phyloP scores from a whole-genome alignment of 2,888 invertebrate genomes.

The Coenonympha glycerion region DNA sequence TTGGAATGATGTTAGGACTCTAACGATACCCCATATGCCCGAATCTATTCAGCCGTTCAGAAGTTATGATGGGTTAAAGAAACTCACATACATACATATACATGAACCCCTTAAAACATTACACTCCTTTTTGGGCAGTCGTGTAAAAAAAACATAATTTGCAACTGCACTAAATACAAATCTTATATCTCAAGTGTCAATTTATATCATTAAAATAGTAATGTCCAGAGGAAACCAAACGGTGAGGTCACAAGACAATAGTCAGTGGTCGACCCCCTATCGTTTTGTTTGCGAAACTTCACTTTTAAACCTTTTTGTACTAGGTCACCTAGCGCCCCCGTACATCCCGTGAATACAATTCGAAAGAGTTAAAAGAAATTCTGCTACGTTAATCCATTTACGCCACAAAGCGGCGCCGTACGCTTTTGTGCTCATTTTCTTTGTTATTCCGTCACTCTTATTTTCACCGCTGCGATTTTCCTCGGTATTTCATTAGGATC shows the following conservation, averaged over 20 bases:
- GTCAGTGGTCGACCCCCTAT: constrained; percentile 10
- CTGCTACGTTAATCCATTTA: constrained; percentile 8
- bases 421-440: constrained; percentile 6
- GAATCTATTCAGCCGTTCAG: no score
- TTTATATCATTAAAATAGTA: neutral
- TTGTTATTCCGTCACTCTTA: constrained; percentile 8
- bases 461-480: neutral
- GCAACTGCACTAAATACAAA: no score
- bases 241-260: constrained; percentile 16
- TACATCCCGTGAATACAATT: constrained; percentile 14
- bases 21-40: no score
- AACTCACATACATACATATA: no score
- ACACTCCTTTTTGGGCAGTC: no score
- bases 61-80: no score
- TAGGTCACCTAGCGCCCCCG: constrained; percentile 16
- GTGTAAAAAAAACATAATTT: no score
- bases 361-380: constrained; percentile 13
- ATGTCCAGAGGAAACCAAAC: neutral
- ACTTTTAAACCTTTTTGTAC: constrained; percentile 18
- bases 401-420: neutral
- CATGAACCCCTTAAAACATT: no score
- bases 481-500: neutral
- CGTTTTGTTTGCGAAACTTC: constrained; percentile 18
- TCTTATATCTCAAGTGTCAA: neutral
- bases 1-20: no score